phyloP scores from a whole-genome alignment of 2,888 invertebrate species.

The Rhogogaster chlorosoma region DNA sequence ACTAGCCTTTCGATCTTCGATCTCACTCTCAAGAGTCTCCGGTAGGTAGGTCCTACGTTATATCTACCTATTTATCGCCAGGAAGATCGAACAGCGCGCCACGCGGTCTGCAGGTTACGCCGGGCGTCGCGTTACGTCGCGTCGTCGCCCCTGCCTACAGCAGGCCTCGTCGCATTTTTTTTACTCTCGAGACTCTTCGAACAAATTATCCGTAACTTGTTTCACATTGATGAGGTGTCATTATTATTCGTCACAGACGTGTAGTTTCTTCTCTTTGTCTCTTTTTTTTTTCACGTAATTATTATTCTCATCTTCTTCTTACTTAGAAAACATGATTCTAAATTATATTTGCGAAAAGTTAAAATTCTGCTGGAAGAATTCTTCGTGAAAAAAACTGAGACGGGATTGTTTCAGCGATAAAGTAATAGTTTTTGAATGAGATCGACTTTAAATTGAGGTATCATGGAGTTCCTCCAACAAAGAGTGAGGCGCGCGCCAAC shows the following conservation, averaged over 20 bases:
- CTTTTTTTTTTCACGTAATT: not conserved
- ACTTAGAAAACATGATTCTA: not conserved
- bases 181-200: not conserved
- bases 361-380: not conserved
- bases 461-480: not conserved
- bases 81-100: conserved; percentile 41
- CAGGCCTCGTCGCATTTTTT: not conserved
- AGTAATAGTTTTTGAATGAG: not conserved
- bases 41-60: not conserved
- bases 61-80: not conserved
- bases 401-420: not conserved
- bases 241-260: not conserved
- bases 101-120: conserved; percentile 34
- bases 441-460: not conserved
- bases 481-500: not conserved
- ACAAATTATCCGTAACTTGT: conserved; percentile 24
- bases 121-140: not conserved
- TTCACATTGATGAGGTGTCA: conserved; percentile 5
- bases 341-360: not conserved
- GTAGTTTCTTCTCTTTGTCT: not conserved
- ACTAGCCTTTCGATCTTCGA: conserved; percentile 27
- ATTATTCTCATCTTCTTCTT: not conserved
- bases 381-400: not conserved
- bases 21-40: not conserved
- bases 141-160: not conserved